Percentiles rank a stretch among this genome's conserved stretches.
phyloP scores from a whole-genome alignment of 2,888 invertebrate genomes.

The Unio delphinus region DNA sequence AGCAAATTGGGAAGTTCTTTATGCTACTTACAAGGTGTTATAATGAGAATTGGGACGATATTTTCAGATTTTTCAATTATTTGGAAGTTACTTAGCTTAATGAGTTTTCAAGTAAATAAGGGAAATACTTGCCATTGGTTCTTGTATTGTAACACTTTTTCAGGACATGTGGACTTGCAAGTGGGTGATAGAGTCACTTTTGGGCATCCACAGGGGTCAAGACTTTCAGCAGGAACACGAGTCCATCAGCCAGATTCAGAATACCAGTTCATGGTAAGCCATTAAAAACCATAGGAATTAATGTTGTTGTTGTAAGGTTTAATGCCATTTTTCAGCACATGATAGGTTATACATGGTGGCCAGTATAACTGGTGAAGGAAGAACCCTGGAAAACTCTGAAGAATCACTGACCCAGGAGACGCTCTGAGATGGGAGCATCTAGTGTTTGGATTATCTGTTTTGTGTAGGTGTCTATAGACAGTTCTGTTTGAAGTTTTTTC shows the following conservation, averaged over 20 bases:
- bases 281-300: background rate
- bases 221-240: conserved; percentile 37
- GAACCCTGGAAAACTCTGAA: background rate
- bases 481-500: no score
- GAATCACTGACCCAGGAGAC: no score
- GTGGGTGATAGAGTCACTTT: conserved; percentile 60
- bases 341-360: no score
- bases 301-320: background rate
- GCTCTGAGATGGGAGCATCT: no score
- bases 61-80: no score
- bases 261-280: conserved; percentile 55
- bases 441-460: no score
- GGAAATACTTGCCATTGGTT: background rate
- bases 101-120: background rate
- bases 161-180: conserved; percentile 44
- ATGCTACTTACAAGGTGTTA: no score
- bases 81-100: background rate
- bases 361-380: background rate
- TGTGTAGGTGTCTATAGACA: no score
- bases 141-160: conserved; percentile 1
- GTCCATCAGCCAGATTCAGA: conserved; percentile 54
- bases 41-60: no score
- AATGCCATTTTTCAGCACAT: no score
- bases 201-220: conserved; percentile 50
- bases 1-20: no score